Evolutionary conservation across 2,888 invertebrate genomes (phyloP), one percentile per base, ranked within the genome.

Genomic region (Conus canariensis): DNA sequence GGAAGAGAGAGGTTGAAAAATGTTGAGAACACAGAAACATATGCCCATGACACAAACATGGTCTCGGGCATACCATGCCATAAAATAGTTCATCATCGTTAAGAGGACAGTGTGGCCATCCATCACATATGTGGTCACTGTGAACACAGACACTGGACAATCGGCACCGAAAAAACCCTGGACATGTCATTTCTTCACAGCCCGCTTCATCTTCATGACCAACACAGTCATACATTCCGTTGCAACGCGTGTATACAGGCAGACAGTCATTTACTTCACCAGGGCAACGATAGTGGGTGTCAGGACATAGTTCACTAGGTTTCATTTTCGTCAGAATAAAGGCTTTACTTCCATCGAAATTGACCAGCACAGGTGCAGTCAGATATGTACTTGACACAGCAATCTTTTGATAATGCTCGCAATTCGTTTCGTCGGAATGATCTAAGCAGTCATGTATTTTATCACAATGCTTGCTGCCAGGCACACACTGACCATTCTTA

Each of bases 401-500:
- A 22, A 8, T 7, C 0, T 8, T 4, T 22, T 0, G 19, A 22
- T 22, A 58, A 5, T 22, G 9, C 30, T 70, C 6, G 12, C 77
- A 74, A 12, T 58, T 25, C 6, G 12, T 22, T 25, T 88, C 87
- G 10, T 88, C 87, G 5, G 87, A 77, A 9, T 56, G 25, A 25
- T 88, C 87, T 3, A 77, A 16, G 56, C 87, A 88, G 10, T 88
- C 4, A 12, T 12, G 8, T 77, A 74, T 9, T 14, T 14, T 12
- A 58, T 88, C 87, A 25, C 77, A 88, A 5, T 16, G 14, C 5
- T 88, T 74, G 16, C 58, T 58, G 22, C 9, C 9, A n/a, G 58
- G 16, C 67, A 88, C 56, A 56, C 87, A 88, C 58, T 88, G 87
- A 56, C 56, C 87, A 58, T 88, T 88, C 12, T n/a, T 22, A 77